Percentiles rank a stretch among this genome's conserved stretches.
phyloP scores from a whole-genome alignment of 2,113 vertebrate species.

The Hystrix brachyura region DNA sequence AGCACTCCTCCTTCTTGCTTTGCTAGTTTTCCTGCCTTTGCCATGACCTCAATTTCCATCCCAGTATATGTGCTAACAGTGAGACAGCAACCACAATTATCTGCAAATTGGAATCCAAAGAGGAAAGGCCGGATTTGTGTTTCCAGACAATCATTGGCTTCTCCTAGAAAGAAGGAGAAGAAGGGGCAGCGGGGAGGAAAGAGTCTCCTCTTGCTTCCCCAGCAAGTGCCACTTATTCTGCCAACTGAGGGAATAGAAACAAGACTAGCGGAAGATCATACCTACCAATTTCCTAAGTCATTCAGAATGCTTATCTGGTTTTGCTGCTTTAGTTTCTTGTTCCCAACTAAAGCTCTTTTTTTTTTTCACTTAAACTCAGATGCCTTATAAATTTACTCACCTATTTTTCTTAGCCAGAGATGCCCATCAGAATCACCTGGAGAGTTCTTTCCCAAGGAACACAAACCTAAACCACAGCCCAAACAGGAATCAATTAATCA shows the following conservation, averaged over 20 bases:
- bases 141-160: not conserved
- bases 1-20: not conserved
- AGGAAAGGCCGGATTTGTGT: not conserved
- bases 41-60: constrained; percentile 49
- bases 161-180: not conserved
- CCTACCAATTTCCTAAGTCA: not conserved
- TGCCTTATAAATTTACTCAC: not conserved
- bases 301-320: not conserved
- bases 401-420: not conserved
- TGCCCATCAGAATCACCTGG: not conserved
- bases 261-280: not conserved
- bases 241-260: not conserved
- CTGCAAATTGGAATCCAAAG: constrained; percentile 25
- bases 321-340: not conserved
- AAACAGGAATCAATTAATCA: not conserved
- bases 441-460: not conserved
- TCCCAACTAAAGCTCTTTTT: not conserved
- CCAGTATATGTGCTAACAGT: not conserved
- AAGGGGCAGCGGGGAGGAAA: not conserved
- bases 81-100: not conserved
- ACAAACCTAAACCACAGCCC: not conserved
- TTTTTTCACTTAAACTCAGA: not conserved
- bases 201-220: not conserved
- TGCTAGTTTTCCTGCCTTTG: not conserved
- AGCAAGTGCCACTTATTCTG: constrained; percentile 28